phyloP scores from a whole-genome alignment of 2,888 invertebrate species.

The Cerastis rubricosa region DNA sequence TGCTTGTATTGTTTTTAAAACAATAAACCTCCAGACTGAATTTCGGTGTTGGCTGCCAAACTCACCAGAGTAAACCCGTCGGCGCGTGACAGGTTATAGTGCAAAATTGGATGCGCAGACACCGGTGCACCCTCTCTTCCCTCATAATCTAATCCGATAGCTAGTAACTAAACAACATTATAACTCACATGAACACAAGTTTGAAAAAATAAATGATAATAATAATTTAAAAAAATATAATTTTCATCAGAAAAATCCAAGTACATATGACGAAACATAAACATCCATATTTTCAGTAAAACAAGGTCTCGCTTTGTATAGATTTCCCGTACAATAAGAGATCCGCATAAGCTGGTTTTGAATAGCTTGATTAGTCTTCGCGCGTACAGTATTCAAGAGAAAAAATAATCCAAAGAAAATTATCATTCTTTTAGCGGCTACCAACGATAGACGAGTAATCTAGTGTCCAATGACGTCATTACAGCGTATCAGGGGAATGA shows the following conservation, averaged over 20 bases:
- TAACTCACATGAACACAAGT: neutral
- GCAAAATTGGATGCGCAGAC: neutral
- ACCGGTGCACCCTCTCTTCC: neutral
- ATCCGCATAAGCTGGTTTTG: too few relatives aligned
- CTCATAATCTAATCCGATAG: neutral
- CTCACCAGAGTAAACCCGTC: neutral
- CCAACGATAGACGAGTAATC: slow-evolving; percentile 11
- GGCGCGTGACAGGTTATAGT: neutral
- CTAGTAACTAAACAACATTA: neutral
- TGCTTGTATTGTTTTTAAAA: neutral
- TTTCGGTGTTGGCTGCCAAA: neutral
- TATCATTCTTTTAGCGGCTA: neutral
- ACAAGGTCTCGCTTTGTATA: too few relatives aligned
- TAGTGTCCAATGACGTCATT: slow-evolving; percentile 34
- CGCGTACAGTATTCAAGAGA: neutral
- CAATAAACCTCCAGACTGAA: neutral
- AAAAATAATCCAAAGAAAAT: neutral
- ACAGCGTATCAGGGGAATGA: slow-evolving; percentile 42
- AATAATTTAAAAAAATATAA: too few relatives aligned
- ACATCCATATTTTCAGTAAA: too few relatives aligned
- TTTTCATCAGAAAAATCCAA: neutral
- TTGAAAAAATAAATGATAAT: too few relatives aligned
- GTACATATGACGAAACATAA: too few relatives aligned
- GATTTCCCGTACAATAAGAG: too few relatives aligned
- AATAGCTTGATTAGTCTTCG: too few relatives aligned